phyloP scores from a whole-genome alignment of 64 coral and sea anemone species.

The Porites australiensis region DNA sequence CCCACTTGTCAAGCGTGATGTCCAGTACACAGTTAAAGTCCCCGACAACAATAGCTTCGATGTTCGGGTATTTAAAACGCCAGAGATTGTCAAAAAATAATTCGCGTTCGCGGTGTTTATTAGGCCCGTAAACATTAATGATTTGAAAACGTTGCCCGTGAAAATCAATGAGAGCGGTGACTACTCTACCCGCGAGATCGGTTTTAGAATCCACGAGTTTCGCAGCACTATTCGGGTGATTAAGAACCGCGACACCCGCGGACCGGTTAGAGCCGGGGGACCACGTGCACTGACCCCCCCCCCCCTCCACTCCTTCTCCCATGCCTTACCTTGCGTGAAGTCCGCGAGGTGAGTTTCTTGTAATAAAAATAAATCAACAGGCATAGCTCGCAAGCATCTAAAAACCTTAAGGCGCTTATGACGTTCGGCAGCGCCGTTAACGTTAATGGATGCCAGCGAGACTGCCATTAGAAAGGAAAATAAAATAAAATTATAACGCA shows the following conservation, averaged over 20 bases:
- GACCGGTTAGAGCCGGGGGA: neutral
- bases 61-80: neutral
- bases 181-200: neutral
- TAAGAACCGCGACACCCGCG: neutral
- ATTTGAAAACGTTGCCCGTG: neutral
- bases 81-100: neutral
- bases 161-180: neutral
- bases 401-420: neutral
- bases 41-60: neutral
- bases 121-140: neutral
- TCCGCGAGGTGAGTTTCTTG: neutral
- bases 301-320: slow-evolving; percentile 11
- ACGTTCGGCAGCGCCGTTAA: neutral
- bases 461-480: neutral
- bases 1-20: neutral
- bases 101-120: neutral
- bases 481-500: no score
- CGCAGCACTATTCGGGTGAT: neutral
- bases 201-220: neutral
- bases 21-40: neutral
- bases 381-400: neutral
- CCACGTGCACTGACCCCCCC: neutral
- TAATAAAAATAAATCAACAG: neutral
- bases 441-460: neutral
- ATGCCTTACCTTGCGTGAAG: neutral